phyloP scores from a whole-genome alignment of 2,888 invertebrate species.

The Biston stratarius region DNA sequence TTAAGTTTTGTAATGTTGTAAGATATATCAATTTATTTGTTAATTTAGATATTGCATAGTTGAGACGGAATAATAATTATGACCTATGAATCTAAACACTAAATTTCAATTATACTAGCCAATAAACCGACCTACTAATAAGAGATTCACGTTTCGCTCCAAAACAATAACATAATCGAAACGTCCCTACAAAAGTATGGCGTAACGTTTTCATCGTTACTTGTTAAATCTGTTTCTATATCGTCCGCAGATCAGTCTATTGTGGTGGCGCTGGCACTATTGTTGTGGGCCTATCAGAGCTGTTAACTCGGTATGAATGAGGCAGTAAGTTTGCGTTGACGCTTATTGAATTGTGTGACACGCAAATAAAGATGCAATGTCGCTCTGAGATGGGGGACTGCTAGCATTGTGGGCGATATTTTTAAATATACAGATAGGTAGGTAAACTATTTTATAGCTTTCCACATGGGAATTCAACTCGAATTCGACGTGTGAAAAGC shows the following conservation, averaged over 20 bases:
- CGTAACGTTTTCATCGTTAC: slow-evolving; percentile 27
- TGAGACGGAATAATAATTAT: too few species aligned
- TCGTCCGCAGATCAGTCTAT: slow-evolving; percentile 47
- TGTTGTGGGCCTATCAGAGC: slow-evolving; percentile 53
- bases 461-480: neutral
- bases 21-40: too few species aligned
- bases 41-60: too few species aligned
- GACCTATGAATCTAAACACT: too few species aligned
- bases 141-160: slow-evolving; percentile 5
- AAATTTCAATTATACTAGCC: neutral
- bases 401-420: neutral
- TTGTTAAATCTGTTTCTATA: slow-evolving; percentile 41
- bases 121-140: slow-evolving; percentile 6
- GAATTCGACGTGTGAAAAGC: neutral
- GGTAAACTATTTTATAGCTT: neutral
- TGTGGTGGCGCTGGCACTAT: slow-evolving; percentile 47
- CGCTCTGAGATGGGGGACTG: slow-evolving; percentile 9
- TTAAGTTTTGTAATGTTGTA: too few species aligned
- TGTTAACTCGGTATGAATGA: slow-evolving; percentile 62
- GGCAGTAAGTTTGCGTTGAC: slow-evolving; percentile 53
- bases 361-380: slow-evolving; percentile 50
- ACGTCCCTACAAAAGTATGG: slow-evolving; percentile 21
- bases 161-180: neutral
- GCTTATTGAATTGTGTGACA: slow-evolving; percentile 72
- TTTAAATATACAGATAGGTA: neutral